Evolutionary conservation across 2,888 invertebrate genomes (phyloP).

Genomic region (Himalopsyche tibetana): DNA sequence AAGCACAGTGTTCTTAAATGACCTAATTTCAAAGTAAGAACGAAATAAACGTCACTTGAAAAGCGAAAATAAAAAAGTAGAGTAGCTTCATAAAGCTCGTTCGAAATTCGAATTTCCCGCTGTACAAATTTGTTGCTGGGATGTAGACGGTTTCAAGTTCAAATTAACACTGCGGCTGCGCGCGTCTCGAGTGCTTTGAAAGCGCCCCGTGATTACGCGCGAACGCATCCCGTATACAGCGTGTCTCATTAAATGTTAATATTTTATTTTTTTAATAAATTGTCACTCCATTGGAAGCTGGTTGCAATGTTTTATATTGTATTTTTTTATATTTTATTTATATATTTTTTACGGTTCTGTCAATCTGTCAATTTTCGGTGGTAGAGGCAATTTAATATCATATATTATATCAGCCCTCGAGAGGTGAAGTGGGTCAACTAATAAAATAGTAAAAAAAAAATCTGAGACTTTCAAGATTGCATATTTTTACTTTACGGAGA

Average conservation of each 20-base stretch:
- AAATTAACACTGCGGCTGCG: constrained; percentile 34
- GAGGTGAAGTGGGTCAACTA: too few relatives aligned
- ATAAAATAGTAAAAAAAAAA: too few relatives aligned
- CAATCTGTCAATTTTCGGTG: too few relatives aligned
- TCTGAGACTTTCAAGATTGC: too few relatives aligned
- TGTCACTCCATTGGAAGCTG: too few relatives aligned
- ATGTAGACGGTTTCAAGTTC: constrained; percentile 26
- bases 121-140: neutral
- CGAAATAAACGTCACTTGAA: neutral
- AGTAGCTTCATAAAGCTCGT: neutral
- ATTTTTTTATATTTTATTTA: too few relatives aligned
- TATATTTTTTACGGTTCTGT: too few relatives aligned
- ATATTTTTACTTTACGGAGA: too few relatives aligned
- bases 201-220: constrained; percentile 23
- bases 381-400: too few relatives aligned
- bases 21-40: too few relatives aligned
- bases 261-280: neutral
- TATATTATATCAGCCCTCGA: too few relatives aligned
- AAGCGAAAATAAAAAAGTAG: neutral
- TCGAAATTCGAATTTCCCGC: constrained; percentile 26
- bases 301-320: too few relatives aligned
- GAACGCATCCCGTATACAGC: constrained; percentile 13
- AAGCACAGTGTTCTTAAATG: neutral
- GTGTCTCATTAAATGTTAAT: neutral
- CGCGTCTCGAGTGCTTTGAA: neutral